Percentiles rank a stretch among this genome's conserved stretches.
phyloP scores from a whole-genome alignment of 2,797 vertebrate species.

The Anabacerthia variegaticeps region DNA sequence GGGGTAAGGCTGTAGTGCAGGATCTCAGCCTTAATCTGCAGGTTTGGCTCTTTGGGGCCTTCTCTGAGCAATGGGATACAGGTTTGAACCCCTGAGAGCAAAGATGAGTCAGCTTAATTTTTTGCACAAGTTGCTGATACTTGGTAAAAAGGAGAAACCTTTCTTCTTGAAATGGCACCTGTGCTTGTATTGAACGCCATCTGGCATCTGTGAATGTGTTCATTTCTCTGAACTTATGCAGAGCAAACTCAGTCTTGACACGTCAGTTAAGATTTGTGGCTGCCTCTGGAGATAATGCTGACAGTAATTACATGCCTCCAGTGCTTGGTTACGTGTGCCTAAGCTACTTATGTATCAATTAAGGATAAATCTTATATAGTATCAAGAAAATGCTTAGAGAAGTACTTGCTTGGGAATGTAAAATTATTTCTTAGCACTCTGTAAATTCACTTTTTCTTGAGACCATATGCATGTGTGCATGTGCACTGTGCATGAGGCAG shows the following conservation, averaged over 20 bases:
- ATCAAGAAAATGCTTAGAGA: neutral
- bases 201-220: neutral
- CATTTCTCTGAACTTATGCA: neutral
- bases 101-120: neutral
- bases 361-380: neutral
- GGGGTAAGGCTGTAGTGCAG: neutral
- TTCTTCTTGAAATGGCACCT: neutral
- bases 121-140: neutral
- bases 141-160: neutral
- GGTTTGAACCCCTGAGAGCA: neutral
- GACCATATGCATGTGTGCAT: fast-evolving
- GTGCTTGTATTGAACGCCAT: neutral
- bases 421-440: neutral
- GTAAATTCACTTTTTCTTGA: neutral
- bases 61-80: neutral
- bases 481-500: fast-evolving
- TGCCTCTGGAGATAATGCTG: neutral
- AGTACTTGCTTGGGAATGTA: neutral
- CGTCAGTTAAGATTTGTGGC: neutral
- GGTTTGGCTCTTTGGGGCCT: neutral
- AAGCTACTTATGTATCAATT: neutral
- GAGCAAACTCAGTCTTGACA: neutral
- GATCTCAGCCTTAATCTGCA: neutral
- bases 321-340: neutral
- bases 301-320: neutral